Conservation (phyloP, 1,140 invertebrate genomes). For the Planococcus citri region DNA sequence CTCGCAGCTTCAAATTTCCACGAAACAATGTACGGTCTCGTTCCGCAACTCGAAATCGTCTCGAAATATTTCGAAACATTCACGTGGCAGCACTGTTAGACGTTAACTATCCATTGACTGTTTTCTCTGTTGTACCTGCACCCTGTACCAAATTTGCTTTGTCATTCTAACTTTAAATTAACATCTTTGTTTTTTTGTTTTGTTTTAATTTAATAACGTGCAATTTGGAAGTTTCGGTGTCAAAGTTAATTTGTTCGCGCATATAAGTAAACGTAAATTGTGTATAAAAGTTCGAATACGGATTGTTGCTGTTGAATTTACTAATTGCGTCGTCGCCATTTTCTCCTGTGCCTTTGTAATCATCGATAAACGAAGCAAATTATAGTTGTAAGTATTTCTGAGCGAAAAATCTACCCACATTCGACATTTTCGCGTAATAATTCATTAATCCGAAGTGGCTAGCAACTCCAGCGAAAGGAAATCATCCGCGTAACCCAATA, state of each 20-base stretch:
- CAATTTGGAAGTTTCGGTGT: background rate
- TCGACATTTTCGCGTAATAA: background rate
- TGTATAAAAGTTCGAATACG: background rate
- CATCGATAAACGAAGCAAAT: background rate
- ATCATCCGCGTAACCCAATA: no score
- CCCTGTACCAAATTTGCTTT: conserved; percentile 7
- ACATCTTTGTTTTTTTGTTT: conserved; percentile 6
- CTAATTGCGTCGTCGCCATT: conserved; percentile 5
- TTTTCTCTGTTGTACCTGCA: background rate
- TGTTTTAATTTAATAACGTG: background rate
- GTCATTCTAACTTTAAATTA: conserved; percentile 4
- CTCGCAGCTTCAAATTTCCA: no score
- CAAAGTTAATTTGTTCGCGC: background rate
- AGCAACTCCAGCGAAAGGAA: background rate
- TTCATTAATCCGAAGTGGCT: background rate
- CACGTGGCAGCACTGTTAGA: background rate
- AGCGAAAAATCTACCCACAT: background rate
- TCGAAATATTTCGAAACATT: background rate
- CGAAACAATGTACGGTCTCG: no score
- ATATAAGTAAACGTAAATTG: background rate
- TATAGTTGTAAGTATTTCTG: background rate
- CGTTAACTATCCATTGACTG: background rate
- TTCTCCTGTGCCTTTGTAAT: background rate
- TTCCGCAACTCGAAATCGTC: no score
- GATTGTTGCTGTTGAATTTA: background rate